Evolutionary conservation across 2,797 vertebrate species (phyloP).

Genomic region (Myotis planiceps): DNA sequence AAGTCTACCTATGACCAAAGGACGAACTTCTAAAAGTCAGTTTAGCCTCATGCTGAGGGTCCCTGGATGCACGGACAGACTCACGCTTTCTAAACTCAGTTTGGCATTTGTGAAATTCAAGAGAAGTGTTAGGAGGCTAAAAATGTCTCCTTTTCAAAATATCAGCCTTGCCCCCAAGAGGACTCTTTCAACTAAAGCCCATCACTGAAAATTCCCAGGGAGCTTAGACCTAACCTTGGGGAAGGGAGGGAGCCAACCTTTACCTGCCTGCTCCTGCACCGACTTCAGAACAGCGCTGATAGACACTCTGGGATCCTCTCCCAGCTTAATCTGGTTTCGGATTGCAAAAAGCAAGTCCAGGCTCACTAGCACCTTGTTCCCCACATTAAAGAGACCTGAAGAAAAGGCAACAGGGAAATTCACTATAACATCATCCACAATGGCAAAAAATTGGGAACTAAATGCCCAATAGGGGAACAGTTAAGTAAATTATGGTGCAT

Average conservation of each 20-base stretch:
- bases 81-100: neutral
- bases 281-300: slow-evolving; percentile 86
- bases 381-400: slow-evolving; percentile 97
- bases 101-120: slow-evolving; percentile 21
- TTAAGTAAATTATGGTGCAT: neutral
- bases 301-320: slow-evolving; percentile 91
- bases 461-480: neutral
- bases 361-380: slow-evolving; percentile 96
- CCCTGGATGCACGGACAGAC: neutral
- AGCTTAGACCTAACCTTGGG: neutral
- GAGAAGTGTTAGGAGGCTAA: neutral
- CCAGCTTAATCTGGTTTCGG: slow-evolving; percentile 92
- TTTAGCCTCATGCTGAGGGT: neutral
- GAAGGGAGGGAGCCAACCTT: slow-evolving; percentile 36
- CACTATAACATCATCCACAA: neutral
- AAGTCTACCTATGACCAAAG: neutral
- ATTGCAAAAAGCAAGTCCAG: slow-evolving; percentile 96
- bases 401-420: slow-evolving; percentile 58
- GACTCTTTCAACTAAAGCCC: neutral
- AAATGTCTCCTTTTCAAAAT: slow-evolving; percentile 6
- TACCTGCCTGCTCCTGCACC: slow-evolving; percentile 89
- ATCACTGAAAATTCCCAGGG: neutral
- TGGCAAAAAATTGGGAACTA: neutral
- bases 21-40: neutral
- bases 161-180: neutral